Evolutionary conservation across 2,113 vertebrate species (phyloP).

Genomic region (Cephalophus harveyi): DNA sequence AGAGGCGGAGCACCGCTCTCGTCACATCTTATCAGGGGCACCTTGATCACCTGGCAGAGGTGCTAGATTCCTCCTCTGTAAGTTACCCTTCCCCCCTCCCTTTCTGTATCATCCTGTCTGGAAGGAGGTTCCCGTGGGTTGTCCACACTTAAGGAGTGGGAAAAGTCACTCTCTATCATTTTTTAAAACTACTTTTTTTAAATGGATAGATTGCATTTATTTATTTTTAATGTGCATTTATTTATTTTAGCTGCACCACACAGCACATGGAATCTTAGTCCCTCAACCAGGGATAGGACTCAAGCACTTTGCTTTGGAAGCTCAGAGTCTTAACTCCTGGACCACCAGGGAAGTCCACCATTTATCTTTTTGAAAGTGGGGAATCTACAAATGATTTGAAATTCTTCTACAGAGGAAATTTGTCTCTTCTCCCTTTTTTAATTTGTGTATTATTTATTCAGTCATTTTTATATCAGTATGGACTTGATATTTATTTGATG

Average conservation of each 20-base stretch:
- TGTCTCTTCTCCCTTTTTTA: background rate
- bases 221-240: background rate
- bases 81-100: accelerated
- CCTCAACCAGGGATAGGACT: background rate
- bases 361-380: background rate
- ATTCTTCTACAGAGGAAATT: background rate
- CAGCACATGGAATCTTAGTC: background rate
- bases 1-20: background rate
- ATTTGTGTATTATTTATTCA: background rate
- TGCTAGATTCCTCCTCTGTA: background rate
- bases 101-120: background rate
- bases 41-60: background rate
- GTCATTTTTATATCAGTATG: background rate
- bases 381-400: background rate
- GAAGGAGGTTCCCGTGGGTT: background rate
- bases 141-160: background rate
- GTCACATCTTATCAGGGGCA: no score
- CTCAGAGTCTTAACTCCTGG: background rate
- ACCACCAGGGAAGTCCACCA: background rate
- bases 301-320: background rate
- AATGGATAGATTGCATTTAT: background rate
- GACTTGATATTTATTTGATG: background rate
- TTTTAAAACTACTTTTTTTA: background rate
- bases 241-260: background rate
- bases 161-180: background rate